Base-by-base conservation (phyloP, 2,113 vertebrate genomes). In the Albula goreensis region DNA sequence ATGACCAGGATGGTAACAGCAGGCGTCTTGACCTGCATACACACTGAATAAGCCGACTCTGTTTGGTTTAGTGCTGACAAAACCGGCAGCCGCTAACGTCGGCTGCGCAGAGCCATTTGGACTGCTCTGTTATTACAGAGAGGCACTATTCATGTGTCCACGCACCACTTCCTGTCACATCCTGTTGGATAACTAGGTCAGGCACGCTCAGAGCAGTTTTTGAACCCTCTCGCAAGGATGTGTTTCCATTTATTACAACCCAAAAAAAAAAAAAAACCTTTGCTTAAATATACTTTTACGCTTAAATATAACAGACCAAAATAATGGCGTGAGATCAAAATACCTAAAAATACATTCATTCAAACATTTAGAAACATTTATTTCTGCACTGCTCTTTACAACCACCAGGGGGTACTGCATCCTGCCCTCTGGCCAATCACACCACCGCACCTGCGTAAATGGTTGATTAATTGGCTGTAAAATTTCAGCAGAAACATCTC, bases 351-450 rank as follows among this genome's bases (percentile, higher is more conserved):
- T 19, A 66, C 60, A 66, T 19, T 63, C 56, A 60, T 60, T 60
- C 57, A 3, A 4, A 1, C 31, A 41, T 41, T 41, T 41, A 41
- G 31, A 41, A 41, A 41, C 31, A 41, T 41, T 41, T 41, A 41
- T 41, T 41, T 41, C 31, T 41, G 8, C 57, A 60, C 57, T 15
- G 17, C 2, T 49, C 31, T 49, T 50, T 79, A 51, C 84, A 57
- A 70, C 84, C 74, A 79, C 53, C 84, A 80, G 74, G 84, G 77
- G 74, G 84, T 77, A 57, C 13, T 74, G 70, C 9, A 31, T 25
- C 70, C 70, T 10, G n/a, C 2, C 31, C 31, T 41, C 63, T 70
- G 17, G 6, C 10, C 5, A 25, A n/a, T 9, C 10, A 10, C 9
- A 31, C 1, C n/a, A 3, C 2, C 31, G 70, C 70, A 56, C 12